Conservation (phyloP, 2,888 invertebrate genomes). For the Drosophila hamatofila region DNA sequence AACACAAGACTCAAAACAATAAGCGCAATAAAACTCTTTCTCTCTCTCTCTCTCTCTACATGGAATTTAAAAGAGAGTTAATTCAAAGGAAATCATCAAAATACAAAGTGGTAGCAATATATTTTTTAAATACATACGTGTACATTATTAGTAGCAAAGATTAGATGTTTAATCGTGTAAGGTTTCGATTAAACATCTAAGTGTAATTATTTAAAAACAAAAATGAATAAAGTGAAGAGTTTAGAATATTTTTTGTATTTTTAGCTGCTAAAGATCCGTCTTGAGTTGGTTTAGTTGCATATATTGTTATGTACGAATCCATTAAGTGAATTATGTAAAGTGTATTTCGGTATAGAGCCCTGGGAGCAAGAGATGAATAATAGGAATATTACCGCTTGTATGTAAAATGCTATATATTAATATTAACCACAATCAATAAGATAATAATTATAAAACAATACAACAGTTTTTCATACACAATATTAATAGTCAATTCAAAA, state of each 20-base stretch:
- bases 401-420: background rate
- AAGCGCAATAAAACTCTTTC: conserved; percentile 48
- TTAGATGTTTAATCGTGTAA: background rate
- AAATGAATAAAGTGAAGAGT: background rate
- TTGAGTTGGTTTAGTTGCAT: conserved; percentile 17
- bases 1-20: conserved; percentile 43
- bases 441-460: background rate
- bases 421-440: background rate
- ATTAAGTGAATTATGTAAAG: conserved; percentile 74
- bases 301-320: conserved; percentile 29
- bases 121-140: conserved; percentile 14
- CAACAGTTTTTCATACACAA: background rate
- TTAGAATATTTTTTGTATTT: conserved; percentile 22
- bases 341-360: conserved; percentile 39
- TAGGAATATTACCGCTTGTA: background rate
- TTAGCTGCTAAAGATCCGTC: conserved; percentile 44
- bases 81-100: conserved; percentile 13
- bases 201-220: too few relatives aligned
- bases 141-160: background rate
- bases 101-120: conserved; percentile 17
- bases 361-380: conserved; percentile 5
- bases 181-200: too few relatives aligned
- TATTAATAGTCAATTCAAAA: background rate
- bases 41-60: conserved; percentile 16
- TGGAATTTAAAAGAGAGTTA: conserved; percentile 20